Evolutionary conservation across 2,888 invertebrate genomes (phyloP), one percentile per base, ranked within the genome.

Genomic region (Diadegma fenestrale): DNA sequence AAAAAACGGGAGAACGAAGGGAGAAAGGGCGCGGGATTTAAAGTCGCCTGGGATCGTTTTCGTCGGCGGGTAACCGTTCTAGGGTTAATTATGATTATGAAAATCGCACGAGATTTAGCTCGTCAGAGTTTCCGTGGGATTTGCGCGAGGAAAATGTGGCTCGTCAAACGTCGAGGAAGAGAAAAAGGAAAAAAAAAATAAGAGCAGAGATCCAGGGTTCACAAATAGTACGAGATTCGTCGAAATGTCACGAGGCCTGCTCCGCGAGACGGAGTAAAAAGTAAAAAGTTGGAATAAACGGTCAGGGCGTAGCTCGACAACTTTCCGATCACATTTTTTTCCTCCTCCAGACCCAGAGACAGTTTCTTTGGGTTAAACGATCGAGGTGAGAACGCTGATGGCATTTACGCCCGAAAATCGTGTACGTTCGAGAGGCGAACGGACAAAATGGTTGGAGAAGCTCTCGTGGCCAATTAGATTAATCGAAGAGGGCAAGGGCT

Each of bases 401-500:
- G 37, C 41, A 41, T 68, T 68, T 68, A 22, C 33, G 41, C 66
- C 41, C 41, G 22, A 66, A 22, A 17, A 33, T 63, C 63, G 43
- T 68, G 43, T 48, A 26, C 37, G 58, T 61, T 41, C 73, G 54
- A 72, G 22, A 43, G 58, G n/a, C 12, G 22, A 78, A 64, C 14
- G 61, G 48, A 72, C 69, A 45, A 58, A 81, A 75, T 61, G 33
- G 68, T 45, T 45, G 43, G 78, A 33, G 73, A 37, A 22, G 12
- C 14, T 17, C 61, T 41, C 61, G 61, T 68, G 45, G 66, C 78
- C 78, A 75, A 83, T 83, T 83, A 79, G 83, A 83, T 83, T 83
- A 73, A 83, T 79, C 73, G 83, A 73, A 68, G 45, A 37, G 73
- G 41, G 22, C 66, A 26, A 54, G 41, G 19, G 7, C 41, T 37